phyloP scores from a whole-genome alignment of 2,797 vertebrate genomes.

The Vipera ursinii region DNA sequence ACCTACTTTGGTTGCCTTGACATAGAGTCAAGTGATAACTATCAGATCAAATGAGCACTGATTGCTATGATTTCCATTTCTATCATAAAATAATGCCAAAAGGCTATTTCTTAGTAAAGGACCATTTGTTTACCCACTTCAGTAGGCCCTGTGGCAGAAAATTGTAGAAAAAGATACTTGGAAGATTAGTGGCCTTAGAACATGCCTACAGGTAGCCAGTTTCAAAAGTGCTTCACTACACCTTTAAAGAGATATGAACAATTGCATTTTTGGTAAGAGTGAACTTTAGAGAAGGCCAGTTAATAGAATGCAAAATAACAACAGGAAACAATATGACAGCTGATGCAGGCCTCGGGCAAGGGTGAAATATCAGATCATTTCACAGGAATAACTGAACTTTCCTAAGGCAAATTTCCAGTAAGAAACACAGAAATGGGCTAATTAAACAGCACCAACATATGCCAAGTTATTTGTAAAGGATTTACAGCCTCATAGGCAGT shows the following conservation, averaged over 20 bases:
- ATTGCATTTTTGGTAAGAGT: conserved; percentile 29
- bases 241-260: background rate
- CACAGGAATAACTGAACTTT: conserved; percentile 35
- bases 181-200: background rate
- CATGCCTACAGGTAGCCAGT: background rate
- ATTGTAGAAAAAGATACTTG: background rate
- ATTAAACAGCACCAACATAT: conserved; percentile 33
- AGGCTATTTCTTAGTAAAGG: background rate
- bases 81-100: background rate
- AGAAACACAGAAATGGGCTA: conserved; percentile 21
- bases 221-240: conserved; percentile 19
- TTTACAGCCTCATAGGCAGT: conserved; percentile 29
- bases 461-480: conserved; percentile 30
- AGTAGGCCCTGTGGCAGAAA: background rate
- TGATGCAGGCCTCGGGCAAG: conserved; percentile 43
- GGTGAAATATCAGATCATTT: conserved; percentile 28
- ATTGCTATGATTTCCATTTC: background rate
- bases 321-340: conserved; percentile 38
- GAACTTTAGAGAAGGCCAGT: conserved; percentile 41
- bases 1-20: background rate
- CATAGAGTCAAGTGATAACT: background rate
- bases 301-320: conserved; percentile 54
- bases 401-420: conserved; percentile 47
- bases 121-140: background rate
- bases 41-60: background rate